Evolutionary conservation across 2,113 vertebrate species (phyloP).

Genomic region (Vanacampus margaritifer): DNA sequence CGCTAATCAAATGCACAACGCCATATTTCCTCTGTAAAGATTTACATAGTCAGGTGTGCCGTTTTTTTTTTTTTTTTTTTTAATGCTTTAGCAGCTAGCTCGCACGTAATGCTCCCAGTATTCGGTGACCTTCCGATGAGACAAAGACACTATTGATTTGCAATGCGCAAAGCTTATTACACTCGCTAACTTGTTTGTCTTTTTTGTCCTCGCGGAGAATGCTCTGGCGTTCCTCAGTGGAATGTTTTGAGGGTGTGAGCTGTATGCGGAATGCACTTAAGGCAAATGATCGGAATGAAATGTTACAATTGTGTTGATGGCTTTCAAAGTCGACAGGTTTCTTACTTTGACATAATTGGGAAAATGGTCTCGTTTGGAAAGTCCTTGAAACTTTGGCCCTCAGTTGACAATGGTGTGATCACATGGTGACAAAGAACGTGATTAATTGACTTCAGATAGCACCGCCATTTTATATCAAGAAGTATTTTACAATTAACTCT

Average conservation of each 20-base stretch:
- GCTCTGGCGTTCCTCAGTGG: slow-evolving; percentile 19
- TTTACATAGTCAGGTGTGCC: not conserved
- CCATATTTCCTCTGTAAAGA: not conserved
- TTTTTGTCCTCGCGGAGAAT: slow-evolving; percentile 35
- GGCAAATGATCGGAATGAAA: not conserved
- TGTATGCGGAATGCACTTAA: not conserved
- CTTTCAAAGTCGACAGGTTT: not conserved
- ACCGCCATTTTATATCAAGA: no score
- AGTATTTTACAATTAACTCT: no score
- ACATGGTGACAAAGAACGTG: no score
- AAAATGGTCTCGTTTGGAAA: not conserved
- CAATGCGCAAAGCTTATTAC: slow-evolving; percentile 50
- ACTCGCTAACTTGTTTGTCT: slow-evolving; percentile 52
- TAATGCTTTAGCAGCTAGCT: not conserved
- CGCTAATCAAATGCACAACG: slow-evolving; percentile 2
- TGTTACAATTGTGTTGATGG: not conserved
- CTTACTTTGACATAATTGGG: not conserved
- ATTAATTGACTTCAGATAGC: no score
- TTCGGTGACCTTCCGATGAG: slow-evolving; percentile 47
- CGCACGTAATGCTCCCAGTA: slow-evolving; percentile 1
- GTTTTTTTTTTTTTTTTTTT: not conserved
- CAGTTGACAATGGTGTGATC: not conserved
- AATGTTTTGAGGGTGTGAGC: not conserved
- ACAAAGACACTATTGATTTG: slow-evolving; percentile 62
- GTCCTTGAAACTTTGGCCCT: no score